These are phyloP conservation scores for Hydrolagus colliei DNA, from an alignment of 2,797 vertebrate genomes.

Conservation along the genomic window DNA sequence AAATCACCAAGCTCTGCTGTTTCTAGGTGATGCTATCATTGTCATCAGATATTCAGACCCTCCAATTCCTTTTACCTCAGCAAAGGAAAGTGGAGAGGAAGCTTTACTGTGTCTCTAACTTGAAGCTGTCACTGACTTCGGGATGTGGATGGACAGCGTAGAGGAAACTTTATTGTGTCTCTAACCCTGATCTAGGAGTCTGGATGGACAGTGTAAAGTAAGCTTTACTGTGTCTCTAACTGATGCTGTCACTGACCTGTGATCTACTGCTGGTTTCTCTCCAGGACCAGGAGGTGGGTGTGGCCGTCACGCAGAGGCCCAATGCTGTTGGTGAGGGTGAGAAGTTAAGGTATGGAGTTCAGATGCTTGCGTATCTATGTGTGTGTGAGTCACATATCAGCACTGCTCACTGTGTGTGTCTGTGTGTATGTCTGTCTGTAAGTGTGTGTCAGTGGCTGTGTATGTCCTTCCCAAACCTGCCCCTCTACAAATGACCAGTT, in stretches of 20 bases:
- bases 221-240: background rate
- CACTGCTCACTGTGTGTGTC: background rate
- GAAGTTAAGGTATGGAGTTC: too few species aligned
- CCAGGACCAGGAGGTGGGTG: too few species aligned
- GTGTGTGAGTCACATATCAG: background rate
- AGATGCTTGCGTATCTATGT: too few species aligned
- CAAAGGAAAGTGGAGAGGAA: background rate
- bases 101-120: background rate
- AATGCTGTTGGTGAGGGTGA: too few species aligned
- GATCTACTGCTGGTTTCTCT: background rate
- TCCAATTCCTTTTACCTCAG: too few species aligned
- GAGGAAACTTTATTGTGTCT: background rate
- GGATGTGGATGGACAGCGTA: background rate
- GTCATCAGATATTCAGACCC: too few species aligned
- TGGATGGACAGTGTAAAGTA: background rate
- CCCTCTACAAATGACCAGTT: too few species aligned
- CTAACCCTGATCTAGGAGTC: background rate
- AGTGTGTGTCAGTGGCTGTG: slow-evolving; percentile 36
- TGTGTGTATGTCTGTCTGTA: slow-evolving; percentile 35
- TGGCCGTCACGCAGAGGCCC: too few species aligned
- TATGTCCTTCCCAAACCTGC: background rate
- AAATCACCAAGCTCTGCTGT: too few species aligned
- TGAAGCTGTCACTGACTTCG: background rate
- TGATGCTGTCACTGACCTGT: background rate
- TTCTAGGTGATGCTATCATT: too few species aligned